phyloP scores from a whole-genome alignment of 2,113 vertebrate genomes.

The Centropristis striata region DNA sequence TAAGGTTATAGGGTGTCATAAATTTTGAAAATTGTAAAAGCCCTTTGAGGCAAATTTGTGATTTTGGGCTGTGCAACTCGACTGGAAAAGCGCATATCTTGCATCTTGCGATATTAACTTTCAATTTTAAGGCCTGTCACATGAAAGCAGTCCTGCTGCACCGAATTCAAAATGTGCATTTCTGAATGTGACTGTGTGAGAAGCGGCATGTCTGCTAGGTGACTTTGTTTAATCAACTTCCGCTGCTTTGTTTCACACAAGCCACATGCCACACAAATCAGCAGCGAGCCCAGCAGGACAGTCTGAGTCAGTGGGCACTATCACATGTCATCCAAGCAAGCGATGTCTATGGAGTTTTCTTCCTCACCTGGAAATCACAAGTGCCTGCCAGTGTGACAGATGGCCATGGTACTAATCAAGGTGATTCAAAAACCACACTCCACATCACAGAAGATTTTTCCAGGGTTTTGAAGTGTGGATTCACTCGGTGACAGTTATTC shows the following conservation, averaged over 20 bases:
- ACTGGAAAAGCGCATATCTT: background rate
- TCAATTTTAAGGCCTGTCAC: constrained; percentile 6
- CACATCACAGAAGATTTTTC: constrained; percentile 4
- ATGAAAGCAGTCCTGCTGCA: background rate
- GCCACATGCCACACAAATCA: constrained; percentile 14
- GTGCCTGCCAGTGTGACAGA: constrained; percentile 65
- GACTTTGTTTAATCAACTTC: constrained; percentile 46
- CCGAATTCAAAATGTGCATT: background rate
- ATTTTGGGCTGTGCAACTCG: background rate
- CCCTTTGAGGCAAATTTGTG: background rate
- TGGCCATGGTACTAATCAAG: constrained; percentile 51
- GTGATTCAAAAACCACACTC: constrained; percentile 48
- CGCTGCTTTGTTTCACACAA: constrained; percentile 32
- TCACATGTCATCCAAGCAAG: background rate
- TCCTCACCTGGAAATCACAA: constrained; percentile 50
- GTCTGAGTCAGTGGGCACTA: constrained; percentile 33
- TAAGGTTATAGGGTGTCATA: too few relatives aligned
- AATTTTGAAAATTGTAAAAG: background rate
- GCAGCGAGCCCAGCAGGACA: constrained; percentile 49
- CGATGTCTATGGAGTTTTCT: constrained; percentile 9
- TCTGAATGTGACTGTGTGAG: background rate
- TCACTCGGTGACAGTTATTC: constrained; percentile 35
- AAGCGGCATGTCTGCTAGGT: background rate
- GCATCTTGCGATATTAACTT: background rate
- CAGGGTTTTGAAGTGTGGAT: background rate